A percentile compares a stretch with the other conserved stretches of the same genome.
phyloP scores from a whole-genome alignment of 1,140 invertebrate genomes.

The Adelges cooleyi region DNA sequence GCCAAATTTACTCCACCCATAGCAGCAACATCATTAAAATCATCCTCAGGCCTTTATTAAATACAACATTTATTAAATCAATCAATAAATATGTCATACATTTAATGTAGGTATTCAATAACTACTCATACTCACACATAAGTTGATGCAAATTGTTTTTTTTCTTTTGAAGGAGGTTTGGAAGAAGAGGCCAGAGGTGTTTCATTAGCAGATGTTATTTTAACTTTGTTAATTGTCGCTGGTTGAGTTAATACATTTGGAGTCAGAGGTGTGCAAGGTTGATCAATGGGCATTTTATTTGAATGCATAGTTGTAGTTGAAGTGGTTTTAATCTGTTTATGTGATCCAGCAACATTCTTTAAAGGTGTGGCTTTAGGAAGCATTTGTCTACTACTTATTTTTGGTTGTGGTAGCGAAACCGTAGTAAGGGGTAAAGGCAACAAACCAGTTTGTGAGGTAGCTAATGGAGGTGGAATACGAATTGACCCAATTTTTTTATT shows the following conservation, averaged over 20 bases:
- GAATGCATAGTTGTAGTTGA: background rate
- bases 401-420: constrained; percentile 38
- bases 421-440: constrained; percentile 34
- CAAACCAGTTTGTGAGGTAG: constrained; percentile 34
- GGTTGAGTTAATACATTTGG: constrained; percentile 36
- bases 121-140: constrained; percentile 32
- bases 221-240: background rate
- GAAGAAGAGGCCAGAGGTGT: constrained; percentile 24
- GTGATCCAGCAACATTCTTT: constrained; percentile 6
- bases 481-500: constrained; percentile 23
- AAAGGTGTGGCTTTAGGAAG: constrained; percentile 20
- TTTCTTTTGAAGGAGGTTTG: constrained; percentile 32
- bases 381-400: constrained; percentile 31
- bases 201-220: constrained; percentile 3
- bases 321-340: constrained; percentile 8
- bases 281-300: constrained; percentile 8
- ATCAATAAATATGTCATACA: background rate
- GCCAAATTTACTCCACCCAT: constrained; percentile 97
- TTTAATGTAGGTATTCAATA: background rate
- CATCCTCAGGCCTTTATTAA: constrained; percentile 64
- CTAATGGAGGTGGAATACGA: constrained; percentile 23
- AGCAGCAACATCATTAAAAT: constrained; percentile 96
- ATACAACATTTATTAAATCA: background rate
- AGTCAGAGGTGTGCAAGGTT: constrained; percentile 31
- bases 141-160: constrained; percentile 33